These are phyloP conservation scores for Nesogale talazaci DNA, from an alignment of 2,113 vertebrate genomes.

Conservation along the genomic window DNA sequence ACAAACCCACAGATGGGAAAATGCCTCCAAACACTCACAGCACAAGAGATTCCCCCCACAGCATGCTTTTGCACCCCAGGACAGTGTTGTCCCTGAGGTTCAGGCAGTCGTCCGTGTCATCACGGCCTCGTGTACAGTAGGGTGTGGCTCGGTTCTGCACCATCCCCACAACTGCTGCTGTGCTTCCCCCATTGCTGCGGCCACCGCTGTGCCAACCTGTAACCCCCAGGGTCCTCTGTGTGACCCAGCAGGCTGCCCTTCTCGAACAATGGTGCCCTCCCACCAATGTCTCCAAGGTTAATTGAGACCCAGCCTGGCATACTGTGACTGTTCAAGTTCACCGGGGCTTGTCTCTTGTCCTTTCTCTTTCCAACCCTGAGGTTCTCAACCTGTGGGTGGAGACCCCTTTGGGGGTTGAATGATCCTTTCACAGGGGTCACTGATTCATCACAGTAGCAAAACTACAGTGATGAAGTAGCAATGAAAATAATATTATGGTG, in stretches of 20 bases:
- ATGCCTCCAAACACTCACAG: not conserved
- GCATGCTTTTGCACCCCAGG: not conserved
- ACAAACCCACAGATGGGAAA: constrained; percentile 23
- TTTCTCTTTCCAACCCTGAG: not conserved
- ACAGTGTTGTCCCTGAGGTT: not conserved
- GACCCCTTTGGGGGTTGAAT: too few species aligned
- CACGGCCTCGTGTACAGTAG: not conserved
- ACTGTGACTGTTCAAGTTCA: not conserved
- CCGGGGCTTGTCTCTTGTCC: not conserved
- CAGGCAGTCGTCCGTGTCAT: not conserved
- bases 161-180: not conserved
- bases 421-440: too few species aligned
- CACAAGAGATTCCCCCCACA: not conserved
- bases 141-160: not conserved
- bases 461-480: too few species aligned
- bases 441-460: too few species aligned
- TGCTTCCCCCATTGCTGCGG: not conserved
- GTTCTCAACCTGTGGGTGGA: too few species aligned
- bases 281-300: not conserved
- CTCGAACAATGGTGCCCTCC: not conserved
- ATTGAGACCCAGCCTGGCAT: not conserved
- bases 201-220: not conserved
- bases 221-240: not conserved
- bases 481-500: too few species aligned
- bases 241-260: not conserved